Base-by-base conservation (phyloP, 1,140 invertebrate species). In the Penaeus japonicus region DNA sequence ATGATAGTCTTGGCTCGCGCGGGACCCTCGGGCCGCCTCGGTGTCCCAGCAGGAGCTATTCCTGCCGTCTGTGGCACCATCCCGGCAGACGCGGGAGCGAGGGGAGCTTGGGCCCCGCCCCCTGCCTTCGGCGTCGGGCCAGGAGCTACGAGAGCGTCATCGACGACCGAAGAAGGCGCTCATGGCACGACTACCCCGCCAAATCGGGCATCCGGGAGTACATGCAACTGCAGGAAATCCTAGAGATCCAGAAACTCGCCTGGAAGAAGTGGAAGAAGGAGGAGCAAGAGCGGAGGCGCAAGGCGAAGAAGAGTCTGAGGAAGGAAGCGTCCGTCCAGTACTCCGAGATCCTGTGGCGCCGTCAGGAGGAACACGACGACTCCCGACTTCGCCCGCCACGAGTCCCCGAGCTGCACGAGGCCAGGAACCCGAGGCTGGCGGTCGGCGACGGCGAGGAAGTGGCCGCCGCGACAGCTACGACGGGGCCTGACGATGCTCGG, bases 151-250 rank as follows among this genome's bases (percentile, higher is more conserved):
- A 83, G 10, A 85, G 54, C 15, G n/a, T 57, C 27, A 54, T 15
- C 17, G 84, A n/a, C 47, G 47, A 7, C 47, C 47, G 47, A 47
- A 47, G 47, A 12, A 15, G 0, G 47, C 39, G n/a, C n/a, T 18
- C 15, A 20, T 17, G 17, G 20, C 24, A 39, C 24, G 47, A 1
- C 47, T 59, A 59, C 70, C 73, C 73, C 3, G 4, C 35, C 20
- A 85, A 78, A 59, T 32, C 57, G 27, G 84, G 84, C 30, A 57
- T 85, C n/a, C n/a, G 84, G 73, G 84, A 85, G 30, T 17, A 85
- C 12, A 59, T 85, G 27, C 84, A 85, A 18, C 53, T 24, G 15
- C 54, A 20, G 12, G 84, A 85, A 22, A 35, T 75, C 70, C 22
- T 85, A 2, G 73, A 53, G 53, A 53, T 85, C 22, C 47, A 82